A percentile compares a stretch with the other conserved stretches of the same genome.
Evolutionary conservation across 2,113 vertebrate genomes (phyloP).

Genomic region (Hippocampus abdominalis): DNA sequence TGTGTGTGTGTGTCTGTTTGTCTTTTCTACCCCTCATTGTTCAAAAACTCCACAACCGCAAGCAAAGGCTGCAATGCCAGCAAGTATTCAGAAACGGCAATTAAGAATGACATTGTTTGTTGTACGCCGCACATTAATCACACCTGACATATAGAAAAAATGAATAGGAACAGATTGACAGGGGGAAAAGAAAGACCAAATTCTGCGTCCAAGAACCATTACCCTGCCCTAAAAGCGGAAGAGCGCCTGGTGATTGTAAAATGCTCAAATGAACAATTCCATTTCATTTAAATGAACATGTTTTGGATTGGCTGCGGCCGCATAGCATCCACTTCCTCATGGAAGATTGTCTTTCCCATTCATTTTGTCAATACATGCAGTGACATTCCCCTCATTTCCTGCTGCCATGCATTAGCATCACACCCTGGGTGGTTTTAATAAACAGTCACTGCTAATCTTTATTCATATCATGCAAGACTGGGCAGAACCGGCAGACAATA

Average conservation of each 20-base stretch:
- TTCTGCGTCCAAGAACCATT: conserved; percentile 15
- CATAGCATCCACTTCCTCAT: conserved; percentile 17
- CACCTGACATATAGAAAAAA: conserved; percentile 30
- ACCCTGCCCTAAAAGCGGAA: conserved; percentile 21
- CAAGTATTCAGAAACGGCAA: conserved; percentile 58
- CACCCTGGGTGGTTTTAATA: conserved; percentile 48
- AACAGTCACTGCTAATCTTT: conserved; percentile 55
- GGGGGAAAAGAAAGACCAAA: conserved; percentile 14
- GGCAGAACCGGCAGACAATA: conserved; percentile 53
- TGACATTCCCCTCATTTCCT: conserved; percentile 65
- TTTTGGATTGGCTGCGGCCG: conserved; percentile 20
- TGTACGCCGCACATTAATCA: conserved; percentile 45
- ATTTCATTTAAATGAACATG: conserved; percentile 38
- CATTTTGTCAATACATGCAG: conserved; percentile 57
- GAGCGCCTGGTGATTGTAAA: conserved; percentile 39
- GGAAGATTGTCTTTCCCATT: conserved; percentile 42
- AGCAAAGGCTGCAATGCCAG: conserved; percentile 14
- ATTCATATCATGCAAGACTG: conserved; percentile 65
- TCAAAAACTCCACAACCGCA: conserved; percentile 19
- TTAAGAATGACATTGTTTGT: conserved; percentile 56
- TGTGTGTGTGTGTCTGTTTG: not conserved
- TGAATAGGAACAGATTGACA: not conserved
- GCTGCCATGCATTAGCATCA: conserved; percentile 38
- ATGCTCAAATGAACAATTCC: conserved; percentile 43
- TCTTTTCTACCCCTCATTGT: not conserved